These are phyloP conservation scores for Leptopilina clavipes DNA, from an alignment of 1,140 invertebrate genomes.

Conservation along the genomic window DNA sequence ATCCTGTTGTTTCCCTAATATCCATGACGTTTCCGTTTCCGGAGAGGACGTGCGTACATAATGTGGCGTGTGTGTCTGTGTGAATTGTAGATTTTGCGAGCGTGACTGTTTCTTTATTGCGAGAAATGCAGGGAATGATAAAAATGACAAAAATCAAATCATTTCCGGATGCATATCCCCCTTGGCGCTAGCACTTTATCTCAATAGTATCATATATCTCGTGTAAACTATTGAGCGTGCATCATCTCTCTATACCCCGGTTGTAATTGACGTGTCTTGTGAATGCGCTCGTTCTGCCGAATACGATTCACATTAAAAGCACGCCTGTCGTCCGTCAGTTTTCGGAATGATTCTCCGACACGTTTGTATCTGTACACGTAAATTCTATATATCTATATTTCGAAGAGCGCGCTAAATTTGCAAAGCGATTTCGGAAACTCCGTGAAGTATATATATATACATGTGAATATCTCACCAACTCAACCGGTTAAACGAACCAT, in stretches of 20 bases:
- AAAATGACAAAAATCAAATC: slow-evolving; percentile 62
- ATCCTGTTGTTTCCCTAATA: slow-evolving; percentile 16
- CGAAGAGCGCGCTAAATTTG: slow-evolving; percentile 53
- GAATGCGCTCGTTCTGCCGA: slow-evolving; percentile 65
- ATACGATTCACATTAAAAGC: slow-evolving; percentile 66
- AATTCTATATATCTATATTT: slow-evolving; percentile 42
- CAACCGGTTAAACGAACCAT: slow-evolving; percentile 49
- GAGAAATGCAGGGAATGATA: slow-evolving; percentile 45
- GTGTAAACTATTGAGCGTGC: slow-evolving; percentile 49
- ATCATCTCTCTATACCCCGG: slow-evolving; percentile 60
- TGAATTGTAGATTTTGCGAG: slow-evolving; percentile 4
- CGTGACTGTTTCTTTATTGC: slow-evolving; percentile 42
- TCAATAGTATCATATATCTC: neutral
- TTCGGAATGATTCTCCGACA: slow-evolving; percentile 48
- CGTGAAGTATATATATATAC: slow-evolving; percentile 17
- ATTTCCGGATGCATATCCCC: slow-evolving; percentile 50
- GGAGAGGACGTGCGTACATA: neutral
- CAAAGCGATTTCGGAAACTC: slow-evolving; percentile 53
- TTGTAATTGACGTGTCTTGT: slow-evolving; percentile 68
- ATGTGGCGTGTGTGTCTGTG: neutral
- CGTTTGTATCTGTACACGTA: too few relatives aligned
- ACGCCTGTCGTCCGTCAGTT: slow-evolving; percentile 62
- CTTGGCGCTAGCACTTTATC: neutral
- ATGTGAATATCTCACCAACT: slow-evolving; percentile 48
- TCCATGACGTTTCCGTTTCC: slow-evolving; percentile 4